phyloP scores from a whole-genome alignment of 1,140 invertebrate genomes.

The Cepaea nemoralis region DNA sequence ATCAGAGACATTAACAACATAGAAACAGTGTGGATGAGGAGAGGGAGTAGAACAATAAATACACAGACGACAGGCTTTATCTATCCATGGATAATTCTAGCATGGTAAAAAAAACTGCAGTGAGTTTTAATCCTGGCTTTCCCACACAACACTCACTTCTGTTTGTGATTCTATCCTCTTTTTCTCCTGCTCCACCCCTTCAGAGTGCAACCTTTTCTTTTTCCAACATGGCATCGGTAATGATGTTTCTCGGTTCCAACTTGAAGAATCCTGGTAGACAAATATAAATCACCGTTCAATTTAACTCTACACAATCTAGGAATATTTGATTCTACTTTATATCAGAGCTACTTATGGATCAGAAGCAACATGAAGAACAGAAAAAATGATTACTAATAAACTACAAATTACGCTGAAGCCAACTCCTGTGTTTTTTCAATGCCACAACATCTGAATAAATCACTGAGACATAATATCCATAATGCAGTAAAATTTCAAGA shows the following conservation, averaged over 20 bases:
- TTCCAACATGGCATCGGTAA: slow-evolving; percentile 48
- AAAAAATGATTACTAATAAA: not conserved
- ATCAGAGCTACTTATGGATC: not conserved
- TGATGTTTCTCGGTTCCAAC: not conserved
- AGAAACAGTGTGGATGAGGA: too few species aligned
- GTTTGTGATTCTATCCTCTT: slow-evolving; percentile 38
- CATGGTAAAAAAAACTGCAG: too few species aligned
- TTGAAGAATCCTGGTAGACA: not conserved
- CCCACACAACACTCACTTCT: slow-evolving; percentile 33
- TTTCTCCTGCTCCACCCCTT: slow-evolving; percentile 42
- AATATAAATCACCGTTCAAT: not conserved
- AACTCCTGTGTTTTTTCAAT: not conserved
- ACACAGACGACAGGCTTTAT: too few species aligned
- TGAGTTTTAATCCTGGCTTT: not conserved
- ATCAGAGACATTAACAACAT: too few species aligned
- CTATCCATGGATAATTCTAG: too few species aligned
- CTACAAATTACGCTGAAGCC: not conserved
- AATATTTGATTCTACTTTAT: not conserved
- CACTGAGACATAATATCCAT: too few species aligned
- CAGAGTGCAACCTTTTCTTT: slow-evolving; percentile 46
- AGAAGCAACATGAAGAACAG: not conserved
- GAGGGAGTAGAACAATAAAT: too few species aligned
- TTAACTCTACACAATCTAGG: not conserved
- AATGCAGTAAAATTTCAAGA: too few species aligned
- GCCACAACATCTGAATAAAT: too few species aligned